Base-by-base conservation (phyloP, 2,888 invertebrate species). In the Standfussiana lucernea region DNA sequence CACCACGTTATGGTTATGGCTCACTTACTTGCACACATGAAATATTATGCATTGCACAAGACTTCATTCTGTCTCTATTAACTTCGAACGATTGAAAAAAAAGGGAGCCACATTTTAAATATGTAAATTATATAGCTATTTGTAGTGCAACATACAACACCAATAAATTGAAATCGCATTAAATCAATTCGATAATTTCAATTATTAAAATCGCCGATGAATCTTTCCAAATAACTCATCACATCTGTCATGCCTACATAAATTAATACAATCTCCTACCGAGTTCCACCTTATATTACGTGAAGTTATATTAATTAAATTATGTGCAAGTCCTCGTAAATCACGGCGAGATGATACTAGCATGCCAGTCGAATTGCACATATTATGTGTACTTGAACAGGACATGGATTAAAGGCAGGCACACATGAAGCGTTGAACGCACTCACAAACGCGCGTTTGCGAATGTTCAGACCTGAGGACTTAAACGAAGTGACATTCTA, bases 231-330 rank as follows among this genome's bases (percentile, higher is more conserved):
- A 74, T 65, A 65, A 65, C 32, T 65, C 64, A 70, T 40, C 11
- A 50, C 40, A 47, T 61, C 5, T 24, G 56, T 21, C 65, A 62
- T 59, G 53, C n/a, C 10, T 21, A 62, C 42, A 82, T 79, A 61
- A 80, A 71, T 76, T 59, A 80, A 64, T 64, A 35, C 35, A 28
- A 61, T 50, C 75, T 72, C 75, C 79, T 68, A 77, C 80, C 3
- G 61, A 72, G 75, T 69, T 74, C 72, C 47, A 59, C 53, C 40
- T 40, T 68, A 50, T 56, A 68, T 56, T 62, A 72, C n/a, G 13
- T 21, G 56, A 37, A 74, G 62, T 75, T 72, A 67, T 68, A 82
- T 75, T 82, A 84, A 84, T 79, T 75, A 79, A 79, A 82, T 64
- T 64, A 64, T 40, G 13, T 73, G 56, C n/a, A 59, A 47, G 73